Base-by-base conservation (phyloP, 2,113 vertebrate genomes). In the Oceanodroma tethys region DNA sequence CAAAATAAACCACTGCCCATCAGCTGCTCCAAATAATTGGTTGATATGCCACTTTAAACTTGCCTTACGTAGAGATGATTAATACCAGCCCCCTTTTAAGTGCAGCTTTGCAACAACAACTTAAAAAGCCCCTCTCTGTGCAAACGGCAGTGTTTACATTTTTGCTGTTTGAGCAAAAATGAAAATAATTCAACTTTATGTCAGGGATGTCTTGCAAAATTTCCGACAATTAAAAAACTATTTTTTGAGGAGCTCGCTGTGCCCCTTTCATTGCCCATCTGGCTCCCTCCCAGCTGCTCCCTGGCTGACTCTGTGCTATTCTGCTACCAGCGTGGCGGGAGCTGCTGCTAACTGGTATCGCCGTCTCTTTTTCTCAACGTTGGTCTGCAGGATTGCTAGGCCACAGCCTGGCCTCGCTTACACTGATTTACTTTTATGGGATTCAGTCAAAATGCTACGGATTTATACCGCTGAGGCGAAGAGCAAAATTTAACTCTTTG, bases 251-350 rank as follows among this genome's bases (percentile, higher is more conserved):
- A 27, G 4, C 80, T 97, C 56, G 75, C 96, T 97, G 91, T 95
- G 90, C 62, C 95, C 96, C 91, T 97, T 97, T 97, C 97, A 93
- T 96, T 97, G 97, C 95, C 38, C 96, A 96, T 95, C 97, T 98
- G 98, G 97, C 86, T 96, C 73, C 81, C 83, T 97, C 97, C 97
- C 97, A 97, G 96, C 38, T 95, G 94, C 97, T 96, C 96, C 94
- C 88, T 95, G 96, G 93, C 96, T 97, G 95, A 76, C 97, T 97
- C 84, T 1, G 43, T 68, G 88, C 45, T 95, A 42, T 82, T 94
- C 88, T 93, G 94, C 89, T 93, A 94, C 86, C 95, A 88, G 95
- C 79, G 71, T 26, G 94, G 88, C 8, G 0, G 59, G 95, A 87
- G 91, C 95, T 89, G 87, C 94, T 66, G 45, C 74, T 94, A 30